phyloP scores from a whole-genome alignment of 2,888 invertebrate species.

The Xylota sylvarum region DNA sequence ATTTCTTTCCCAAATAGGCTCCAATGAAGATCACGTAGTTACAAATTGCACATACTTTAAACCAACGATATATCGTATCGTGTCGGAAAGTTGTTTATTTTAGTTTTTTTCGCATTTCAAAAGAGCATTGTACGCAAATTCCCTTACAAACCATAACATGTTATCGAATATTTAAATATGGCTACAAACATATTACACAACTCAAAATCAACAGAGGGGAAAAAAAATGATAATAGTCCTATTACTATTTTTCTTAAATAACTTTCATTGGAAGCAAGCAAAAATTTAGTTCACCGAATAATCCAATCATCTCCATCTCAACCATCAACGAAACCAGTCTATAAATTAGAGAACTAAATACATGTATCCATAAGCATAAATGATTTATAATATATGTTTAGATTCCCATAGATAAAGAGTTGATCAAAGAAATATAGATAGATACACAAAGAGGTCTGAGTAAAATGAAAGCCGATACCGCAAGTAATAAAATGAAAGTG shows the following conservation, averaged over 20 bases:
- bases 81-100: too few species aligned
- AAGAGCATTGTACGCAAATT: neutral
- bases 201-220: neutral
- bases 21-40: too few species aligned
- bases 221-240: neutral
- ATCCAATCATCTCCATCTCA: constrained; percentile 9
- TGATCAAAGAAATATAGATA: neutral
- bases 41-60: too few species aligned
- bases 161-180: neutral
- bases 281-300: constrained; percentile 18
- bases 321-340: neutral
- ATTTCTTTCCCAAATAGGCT: too few species aligned
- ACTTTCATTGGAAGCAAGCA: constrained; percentile 6
- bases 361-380: neutral
- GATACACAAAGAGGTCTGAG: constrained; percentile 11
- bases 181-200: neutral
- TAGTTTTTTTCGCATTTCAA: too few species aligned
- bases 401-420: constrained; percentile 20
- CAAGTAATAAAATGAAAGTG: constrained; percentile 56
- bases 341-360: constrained; percentile 1
- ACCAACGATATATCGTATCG: too few species aligned
- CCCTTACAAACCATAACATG: neutral
- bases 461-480: constrained; percentile 51
- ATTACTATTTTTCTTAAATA: neutral
- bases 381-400: neutral